Evolutionary conservation across 2,888 invertebrate genomes (phyloP).

Genomic region (Polymixis flavicincta): DNA sequence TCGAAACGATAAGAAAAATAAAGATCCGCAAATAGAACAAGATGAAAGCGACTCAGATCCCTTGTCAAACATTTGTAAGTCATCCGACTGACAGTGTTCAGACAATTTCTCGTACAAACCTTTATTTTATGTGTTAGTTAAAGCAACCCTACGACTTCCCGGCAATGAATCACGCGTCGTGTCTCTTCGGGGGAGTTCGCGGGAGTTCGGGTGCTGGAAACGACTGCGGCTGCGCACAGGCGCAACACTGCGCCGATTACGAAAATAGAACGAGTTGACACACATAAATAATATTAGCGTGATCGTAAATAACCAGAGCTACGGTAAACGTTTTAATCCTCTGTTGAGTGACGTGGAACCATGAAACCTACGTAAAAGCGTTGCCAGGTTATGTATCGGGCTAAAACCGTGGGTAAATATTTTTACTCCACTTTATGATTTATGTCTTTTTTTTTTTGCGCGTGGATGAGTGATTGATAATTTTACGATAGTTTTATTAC

Average conservation of each 20-base stretch:
- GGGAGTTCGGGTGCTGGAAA: conserved; percentile 47
- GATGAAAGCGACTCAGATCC: conserved; percentile 42
- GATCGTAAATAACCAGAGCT: conserved; percentile 79
- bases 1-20: conserved; percentile 40
- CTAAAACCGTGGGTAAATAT: conserved; percentile 33
- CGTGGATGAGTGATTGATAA: conserved; percentile 41
- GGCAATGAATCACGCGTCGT: conserved; percentile 79
- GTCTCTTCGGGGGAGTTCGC: conserved; percentile 53
- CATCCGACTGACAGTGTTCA: conserved; percentile 35
- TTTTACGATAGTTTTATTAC: conserved; percentile 40
- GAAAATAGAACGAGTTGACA: conserved; percentile 88
- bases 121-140: conserved; percentile 72
- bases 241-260: conserved; percentile 76
- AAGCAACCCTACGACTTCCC: conserved; percentile 76
- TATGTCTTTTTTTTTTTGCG: conserved; percentile 29
- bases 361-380: conserved; percentile 36
- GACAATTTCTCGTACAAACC: conserved; percentile 69
- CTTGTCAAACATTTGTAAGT: conserved; percentile 51
- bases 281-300: conserved; percentile 87
- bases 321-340: conserved; percentile 63
- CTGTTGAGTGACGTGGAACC: conserved; percentile 56
- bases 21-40: conserved; percentile 21
- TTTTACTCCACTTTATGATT: conserved; percentile 34
- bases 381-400: conserved; percentile 47
- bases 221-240: conserved; percentile 44